Evolutionary conservation across 2,113 vertebrate genomes (phyloP).

Genomic region (Dicentrarchus labrax): DNA sequence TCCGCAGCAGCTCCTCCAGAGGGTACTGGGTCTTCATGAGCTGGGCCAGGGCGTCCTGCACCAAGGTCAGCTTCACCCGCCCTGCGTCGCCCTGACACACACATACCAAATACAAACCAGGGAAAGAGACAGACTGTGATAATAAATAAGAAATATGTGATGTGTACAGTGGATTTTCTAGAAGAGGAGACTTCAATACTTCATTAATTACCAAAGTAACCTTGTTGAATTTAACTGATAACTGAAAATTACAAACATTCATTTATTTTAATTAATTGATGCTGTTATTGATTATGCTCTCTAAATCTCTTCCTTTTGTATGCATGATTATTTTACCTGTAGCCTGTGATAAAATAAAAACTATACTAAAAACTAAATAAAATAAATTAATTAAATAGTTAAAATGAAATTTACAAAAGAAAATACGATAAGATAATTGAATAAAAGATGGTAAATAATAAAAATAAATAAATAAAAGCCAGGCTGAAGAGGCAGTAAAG

Average conservation of each 20-base stretch:
- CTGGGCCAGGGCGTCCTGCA: conserved; percentile 84
- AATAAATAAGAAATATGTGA: neutral
- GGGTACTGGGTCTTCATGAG: conserved; percentile 80
- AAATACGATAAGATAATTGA: too few species aligned
- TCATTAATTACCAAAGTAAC: neutral
- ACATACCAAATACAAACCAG: neutral
- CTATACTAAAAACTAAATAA: too few species aligned
- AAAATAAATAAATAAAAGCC: too few species aligned
- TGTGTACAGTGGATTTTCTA: neutral
- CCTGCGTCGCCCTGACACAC: conserved; percentile 56
- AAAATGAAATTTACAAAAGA: too few species aligned
- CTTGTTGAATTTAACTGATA: too few species aligned
- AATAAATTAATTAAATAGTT: too few species aligned
- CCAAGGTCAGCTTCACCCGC: conserved; percentile 82
- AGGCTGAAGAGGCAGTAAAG: too few species aligned
- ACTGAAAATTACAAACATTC: too few species aligned
- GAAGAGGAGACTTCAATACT: neutral
- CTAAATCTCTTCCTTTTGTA: neutral
- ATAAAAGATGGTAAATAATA: too few species aligned
- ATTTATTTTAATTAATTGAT: neutral
- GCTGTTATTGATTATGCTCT: neutral
- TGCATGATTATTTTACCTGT: too few species aligned
- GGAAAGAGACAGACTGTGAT: neutral
- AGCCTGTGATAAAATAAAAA: too few species aligned
- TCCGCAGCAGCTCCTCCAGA: conserved; percentile 79